These are phyloP conservation scores for Zeuzera pyrina DNA, from an alignment of 2,888 invertebrate species.

Conservation along the genomic window DNA sequence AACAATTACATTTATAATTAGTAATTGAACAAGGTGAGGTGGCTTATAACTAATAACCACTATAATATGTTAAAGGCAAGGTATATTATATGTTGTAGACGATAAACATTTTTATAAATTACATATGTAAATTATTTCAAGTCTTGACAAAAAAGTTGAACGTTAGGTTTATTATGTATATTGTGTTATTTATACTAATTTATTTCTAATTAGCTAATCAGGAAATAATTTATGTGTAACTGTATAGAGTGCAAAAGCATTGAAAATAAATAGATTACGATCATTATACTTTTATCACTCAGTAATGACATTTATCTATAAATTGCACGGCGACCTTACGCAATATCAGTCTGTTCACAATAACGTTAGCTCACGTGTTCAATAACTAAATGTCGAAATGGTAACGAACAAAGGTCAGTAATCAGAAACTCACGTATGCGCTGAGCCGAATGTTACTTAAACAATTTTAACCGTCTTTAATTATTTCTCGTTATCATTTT, in stretches of 20 bases:
- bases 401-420: constrained; percentile 41
- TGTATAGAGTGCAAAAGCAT: constrained; percentile 8
- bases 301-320: constrained; percentile 51
- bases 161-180: no score
- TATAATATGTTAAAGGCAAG: no score
- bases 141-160: no score
- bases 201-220: no score
- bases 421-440: constrained; percentile 23
- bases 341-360: constrained; percentile 40
- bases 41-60: no score
- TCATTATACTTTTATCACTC: constrained; percentile 27
- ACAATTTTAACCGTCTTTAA: constrained; percentile 45
- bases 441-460: constrained; percentile 12
- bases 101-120: no score
- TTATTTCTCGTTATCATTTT: constrained; percentile 46
- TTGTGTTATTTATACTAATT: no score
- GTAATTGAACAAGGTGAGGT: no score
- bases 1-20: no score
- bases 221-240: constrained; percentile 15
- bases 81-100: no score
- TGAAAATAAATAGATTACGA: constrained; percentile 25
- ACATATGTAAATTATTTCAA: no score
- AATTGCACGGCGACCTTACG: constrained; percentile 29
- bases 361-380: constrained; percentile 40
- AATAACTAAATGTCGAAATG: constrained; percentile 42